Evolutionary conservation across 2,113 vertebrate species (phyloP), one percentile per base, ranked within the genome.

Genomic region (Ploceus nigricollis): DNA sequence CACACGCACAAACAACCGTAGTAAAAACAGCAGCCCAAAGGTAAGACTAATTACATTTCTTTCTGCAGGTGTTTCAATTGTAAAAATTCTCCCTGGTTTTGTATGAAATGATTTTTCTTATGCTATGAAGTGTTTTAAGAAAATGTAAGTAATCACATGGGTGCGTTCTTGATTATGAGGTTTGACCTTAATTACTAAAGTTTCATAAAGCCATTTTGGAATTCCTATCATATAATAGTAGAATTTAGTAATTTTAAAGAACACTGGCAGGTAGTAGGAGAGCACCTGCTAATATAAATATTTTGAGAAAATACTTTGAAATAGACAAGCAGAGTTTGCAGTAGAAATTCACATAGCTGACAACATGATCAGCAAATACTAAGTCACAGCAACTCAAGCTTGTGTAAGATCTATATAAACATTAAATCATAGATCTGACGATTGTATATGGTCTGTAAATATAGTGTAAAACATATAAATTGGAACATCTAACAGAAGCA

Each of bases 21-120:
- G 94, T 98, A 82, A 98, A 98, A 97, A 99, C 99, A 72, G 98
- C 98, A 81, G 98, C 98, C 89, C 99, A 99, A 97, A 99, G 99
- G 99, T 99, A 97, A 97, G 95, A 33, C 47, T 48, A 27, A 39
- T 15, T 13, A 10, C 7, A 5, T n/a, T 69, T 83, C 30, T 56
- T 91, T 90, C 60, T 68, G 33, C 37, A 54, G 42, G 35, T 60
- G 24, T 50, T 81, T 27, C 57, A 6, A 1, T 33, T 94, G 45
- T 50, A 61, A 76, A 44, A 60, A 44, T 64, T 27, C 9, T 63
- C n/a, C 87, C 87, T 71, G 21, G 3, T 40, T 66, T 66, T 81
- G 7, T 60, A 3, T 66, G 11, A 64, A 47, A 31, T 57, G 6
- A 13, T 66, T 77, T 80, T 78, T 22, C 15, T 81, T 77, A 25